These are phyloP conservation scores for Nycticorax nycticorax DNA, from an alignment of 2,113 vertebrate genomes.

Conservation along the genomic window DNA sequence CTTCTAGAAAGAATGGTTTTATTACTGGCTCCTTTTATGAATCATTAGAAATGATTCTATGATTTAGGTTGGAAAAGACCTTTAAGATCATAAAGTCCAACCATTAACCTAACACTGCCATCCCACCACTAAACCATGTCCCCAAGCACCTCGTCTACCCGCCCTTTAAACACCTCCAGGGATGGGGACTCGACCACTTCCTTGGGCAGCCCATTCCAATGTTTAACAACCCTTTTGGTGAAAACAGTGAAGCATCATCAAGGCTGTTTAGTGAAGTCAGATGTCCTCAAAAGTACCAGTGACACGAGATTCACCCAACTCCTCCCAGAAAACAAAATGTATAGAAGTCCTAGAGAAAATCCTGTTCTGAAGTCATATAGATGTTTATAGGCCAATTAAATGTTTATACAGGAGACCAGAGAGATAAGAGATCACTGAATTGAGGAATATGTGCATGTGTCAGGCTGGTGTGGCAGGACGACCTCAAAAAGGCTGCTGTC, in stretches of 20 bases:
- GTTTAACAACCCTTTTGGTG: too few species aligned
- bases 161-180: too few species aligned
- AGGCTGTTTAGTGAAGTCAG: background rate
- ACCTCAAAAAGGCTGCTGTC: background rate
- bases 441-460: background rate
- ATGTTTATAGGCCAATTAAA: slow-evolving; percentile 38
- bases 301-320: background rate
- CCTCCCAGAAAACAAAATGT: background rate
- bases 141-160: too few species aligned
- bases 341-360: background rate
- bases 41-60: too few species aligned
- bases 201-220: too few species aligned
- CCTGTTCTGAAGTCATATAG: background rate
- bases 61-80: too few species aligned
- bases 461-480: background rate
- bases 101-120: too few species aligned
- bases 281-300: background rate
- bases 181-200: too few species aligned
- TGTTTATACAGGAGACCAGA: background rate
- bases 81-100: too few species aligned
- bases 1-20: background rate
- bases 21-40: background rate
- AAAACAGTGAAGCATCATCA: background rate
- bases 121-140: too few species aligned
- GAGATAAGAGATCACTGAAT: background rate